Conservation (phyloP, 1,140 invertebrate species). For the Triops cancriformis region DNA sequence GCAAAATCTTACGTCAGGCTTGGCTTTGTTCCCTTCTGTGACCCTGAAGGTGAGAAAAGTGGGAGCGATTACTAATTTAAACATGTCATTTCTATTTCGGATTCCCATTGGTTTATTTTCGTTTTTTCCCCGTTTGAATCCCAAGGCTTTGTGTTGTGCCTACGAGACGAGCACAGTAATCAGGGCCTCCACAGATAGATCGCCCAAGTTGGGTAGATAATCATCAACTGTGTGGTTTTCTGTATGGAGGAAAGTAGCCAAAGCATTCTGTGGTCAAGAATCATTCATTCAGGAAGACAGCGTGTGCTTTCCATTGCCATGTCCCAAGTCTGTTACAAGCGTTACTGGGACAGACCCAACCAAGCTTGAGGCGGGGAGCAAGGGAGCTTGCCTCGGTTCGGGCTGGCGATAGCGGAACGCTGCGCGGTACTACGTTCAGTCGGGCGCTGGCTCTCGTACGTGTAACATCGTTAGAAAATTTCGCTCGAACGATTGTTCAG, state of each 20-base stretch:
- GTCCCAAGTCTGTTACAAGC: background rate
- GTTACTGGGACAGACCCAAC: background rate
- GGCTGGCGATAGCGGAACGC: background rate
- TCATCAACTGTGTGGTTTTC: background rate
- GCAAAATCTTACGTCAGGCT: background rate
- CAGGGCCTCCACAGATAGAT: background rate
- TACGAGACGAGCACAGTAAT: background rate
- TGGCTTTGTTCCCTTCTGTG: background rate
- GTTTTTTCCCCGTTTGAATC: background rate
- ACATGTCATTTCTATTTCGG: background rate
- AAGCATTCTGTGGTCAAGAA: background rate
- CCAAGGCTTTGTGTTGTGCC: background rate
- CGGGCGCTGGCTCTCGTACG: constrained; percentile 6
- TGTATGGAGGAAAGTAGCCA: constrained; percentile 4
- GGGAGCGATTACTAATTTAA: background rate
- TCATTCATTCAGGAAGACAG: constrained; percentile 1
- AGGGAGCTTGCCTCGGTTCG: background rate
- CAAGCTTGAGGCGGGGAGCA: background rate
- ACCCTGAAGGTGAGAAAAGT: background rate
- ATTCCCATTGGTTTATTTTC: background rate
- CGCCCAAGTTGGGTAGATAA: background rate
- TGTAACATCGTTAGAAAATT: background rate
- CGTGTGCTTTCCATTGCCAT: background rate
- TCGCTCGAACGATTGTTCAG: background rate
- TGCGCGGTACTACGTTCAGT: background rate